Evolutionary conservation across 2,113 vertebrate species (phyloP).

Genomic region (Calidris pygmaea): DNA sequence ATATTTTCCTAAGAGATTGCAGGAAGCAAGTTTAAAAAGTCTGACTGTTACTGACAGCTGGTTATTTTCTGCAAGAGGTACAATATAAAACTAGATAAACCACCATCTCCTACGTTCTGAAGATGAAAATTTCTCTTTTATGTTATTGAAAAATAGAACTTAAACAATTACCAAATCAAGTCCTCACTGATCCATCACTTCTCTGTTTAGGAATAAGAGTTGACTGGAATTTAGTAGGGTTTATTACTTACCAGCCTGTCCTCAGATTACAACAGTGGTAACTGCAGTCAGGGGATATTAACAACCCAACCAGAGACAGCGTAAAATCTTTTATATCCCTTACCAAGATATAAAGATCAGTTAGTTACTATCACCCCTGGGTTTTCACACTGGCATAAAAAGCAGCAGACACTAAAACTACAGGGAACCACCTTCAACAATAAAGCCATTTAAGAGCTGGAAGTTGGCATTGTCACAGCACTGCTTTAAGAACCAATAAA

Average conservation of each 20-base stretch:
- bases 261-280: background rate
- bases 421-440: background rate
- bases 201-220: background rate
- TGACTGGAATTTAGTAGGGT: background rate
- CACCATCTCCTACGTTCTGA: background rate
- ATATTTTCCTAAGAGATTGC: background rate
- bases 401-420: background rate
- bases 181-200: background rate
- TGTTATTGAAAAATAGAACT: background rate
- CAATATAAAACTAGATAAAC: background rate
- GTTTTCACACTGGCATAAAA: background rate
- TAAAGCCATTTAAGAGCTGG: background rate
- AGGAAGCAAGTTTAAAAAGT: background rate
- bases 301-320: background rate
- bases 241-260: background rate
- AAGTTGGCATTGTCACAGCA: background rate
- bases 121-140: background rate
- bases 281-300: background rate
- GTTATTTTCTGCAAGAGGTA: background rate
- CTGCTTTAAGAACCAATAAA: background rate
- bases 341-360: background rate
- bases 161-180: background rate
- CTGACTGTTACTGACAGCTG: background rate
- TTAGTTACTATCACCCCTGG: background rate
- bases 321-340: background rate